Conservation (phyloP, 2,797 vertebrate species). For the Falco columbarius region DNA sequence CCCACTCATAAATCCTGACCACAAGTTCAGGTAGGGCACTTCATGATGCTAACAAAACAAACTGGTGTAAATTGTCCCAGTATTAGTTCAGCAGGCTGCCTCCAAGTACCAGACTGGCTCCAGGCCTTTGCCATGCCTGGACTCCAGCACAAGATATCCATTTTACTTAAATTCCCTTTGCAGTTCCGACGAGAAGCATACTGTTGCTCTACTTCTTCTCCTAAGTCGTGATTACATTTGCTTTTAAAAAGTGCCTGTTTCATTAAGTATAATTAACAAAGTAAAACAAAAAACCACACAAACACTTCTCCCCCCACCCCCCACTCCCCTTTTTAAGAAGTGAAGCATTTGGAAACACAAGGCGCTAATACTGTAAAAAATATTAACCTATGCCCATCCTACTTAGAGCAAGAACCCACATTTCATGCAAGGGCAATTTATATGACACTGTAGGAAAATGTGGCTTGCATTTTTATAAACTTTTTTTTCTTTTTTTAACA, state of each 20-base stretch:
- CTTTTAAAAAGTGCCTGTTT: not conserved
- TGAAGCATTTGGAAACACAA: not conserved
- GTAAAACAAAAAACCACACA: not conserved
- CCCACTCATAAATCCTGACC: not conserved
- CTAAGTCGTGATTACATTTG: not conserved
- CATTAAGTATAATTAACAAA: not conserved
- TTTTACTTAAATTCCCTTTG: not conserved
- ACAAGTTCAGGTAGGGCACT: not conserved
- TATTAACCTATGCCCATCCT: not conserved
- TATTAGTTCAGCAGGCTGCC: not conserved
- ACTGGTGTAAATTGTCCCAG: not conserved
- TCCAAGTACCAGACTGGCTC: not conserved
- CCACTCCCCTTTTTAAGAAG: accelerated
- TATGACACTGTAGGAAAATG: not conserved
- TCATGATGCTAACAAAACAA: not conserved
- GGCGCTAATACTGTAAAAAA: not conserved
- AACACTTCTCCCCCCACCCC: too few species aligned
- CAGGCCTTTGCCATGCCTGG: accelerated
- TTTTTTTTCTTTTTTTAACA: not conserved
- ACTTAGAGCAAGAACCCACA: not conserved
- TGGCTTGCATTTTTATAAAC: not conserved
- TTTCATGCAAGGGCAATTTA: not conserved
- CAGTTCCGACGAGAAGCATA: not conserved
- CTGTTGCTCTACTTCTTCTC: not conserved
- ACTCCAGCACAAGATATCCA: not conserved